Percentiles rank a stretch among this genome's conserved stretches.
phyloP scores from a whole-genome alignment of 2,113 vertebrate genomes.

The Enhydra lutris region DNA sequence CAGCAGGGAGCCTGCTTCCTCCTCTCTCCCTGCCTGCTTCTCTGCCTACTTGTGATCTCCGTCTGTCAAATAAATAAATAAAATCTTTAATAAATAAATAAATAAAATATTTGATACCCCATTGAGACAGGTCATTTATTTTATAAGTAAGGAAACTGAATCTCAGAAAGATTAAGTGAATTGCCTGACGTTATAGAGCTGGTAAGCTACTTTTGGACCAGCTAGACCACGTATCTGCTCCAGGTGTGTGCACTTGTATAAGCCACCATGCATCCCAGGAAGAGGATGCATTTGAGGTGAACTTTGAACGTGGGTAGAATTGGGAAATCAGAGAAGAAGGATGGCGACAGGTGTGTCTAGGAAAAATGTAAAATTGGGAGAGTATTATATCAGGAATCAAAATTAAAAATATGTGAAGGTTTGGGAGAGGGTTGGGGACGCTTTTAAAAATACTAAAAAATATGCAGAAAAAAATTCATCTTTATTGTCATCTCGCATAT shows the following conservation, averaged over 20 bases:
- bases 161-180: not conserved
- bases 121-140: not conserved
- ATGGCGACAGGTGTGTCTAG: not conserved
- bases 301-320: not conserved
- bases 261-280: not conserved
- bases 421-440: not conserved
- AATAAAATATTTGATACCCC: not conserved
- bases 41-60: too few species aligned
- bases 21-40: too few species aligned
- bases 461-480: not conserved
- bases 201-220: not conserved
- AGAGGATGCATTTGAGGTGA: not conserved
- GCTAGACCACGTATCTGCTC: not conserved
- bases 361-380: not conserved
- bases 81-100: not conserved
- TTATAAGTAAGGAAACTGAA: conserved; percentile 2
- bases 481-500: not conserved
- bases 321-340: not conserved
- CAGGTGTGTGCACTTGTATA: not conserved
- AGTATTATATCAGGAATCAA: not conserved
- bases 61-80: too few species aligned
- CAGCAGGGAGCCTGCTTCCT: too few species aligned
- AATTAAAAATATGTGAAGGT: not conserved
- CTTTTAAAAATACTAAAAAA: not conserved
- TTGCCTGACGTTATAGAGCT: not conserved